Conservation (phyloP, 2,113 vertebrate species). For the Dryoscopus gambensis region DNA sequence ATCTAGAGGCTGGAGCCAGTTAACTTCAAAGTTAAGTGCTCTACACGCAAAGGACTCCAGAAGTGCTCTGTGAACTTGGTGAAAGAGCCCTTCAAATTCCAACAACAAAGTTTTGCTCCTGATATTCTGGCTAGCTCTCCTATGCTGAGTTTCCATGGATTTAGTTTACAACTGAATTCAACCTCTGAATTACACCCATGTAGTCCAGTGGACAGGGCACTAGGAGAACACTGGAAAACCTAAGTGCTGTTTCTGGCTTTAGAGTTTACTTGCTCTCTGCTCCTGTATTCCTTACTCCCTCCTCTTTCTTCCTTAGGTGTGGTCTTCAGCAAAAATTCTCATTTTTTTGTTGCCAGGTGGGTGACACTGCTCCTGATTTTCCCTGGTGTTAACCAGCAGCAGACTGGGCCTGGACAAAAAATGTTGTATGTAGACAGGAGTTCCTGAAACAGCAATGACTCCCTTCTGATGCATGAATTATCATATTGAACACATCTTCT, state of each 20-base stretch:
- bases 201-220: background rate
- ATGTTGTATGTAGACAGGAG: background rate
- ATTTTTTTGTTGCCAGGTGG: background rate
- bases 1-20: background rate
- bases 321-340: background rate
- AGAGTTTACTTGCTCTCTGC: background rate
- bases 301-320: background rate
- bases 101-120: background rate
- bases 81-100: conserved; percentile 21
- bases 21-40: background rate
- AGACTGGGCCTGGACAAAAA: background rate
- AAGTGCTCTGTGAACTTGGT: background rate
- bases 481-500: background rate
- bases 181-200: background rate
- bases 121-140: background rate
- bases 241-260: background rate
- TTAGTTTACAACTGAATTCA: background rate
- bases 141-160: background rate
- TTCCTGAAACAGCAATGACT: background rate
- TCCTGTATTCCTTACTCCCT: background rate
- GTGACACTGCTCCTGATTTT: background rate
- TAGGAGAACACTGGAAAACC: background rate
- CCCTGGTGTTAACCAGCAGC: background rate
- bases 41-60: background rate
- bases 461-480: background rate